A percentile compares a stretch with the other conserved stretches of the same genome.
Conservation (phyloP, 2,113 vertebrate species). For the Campylomormyrus tamandua region DNA sequence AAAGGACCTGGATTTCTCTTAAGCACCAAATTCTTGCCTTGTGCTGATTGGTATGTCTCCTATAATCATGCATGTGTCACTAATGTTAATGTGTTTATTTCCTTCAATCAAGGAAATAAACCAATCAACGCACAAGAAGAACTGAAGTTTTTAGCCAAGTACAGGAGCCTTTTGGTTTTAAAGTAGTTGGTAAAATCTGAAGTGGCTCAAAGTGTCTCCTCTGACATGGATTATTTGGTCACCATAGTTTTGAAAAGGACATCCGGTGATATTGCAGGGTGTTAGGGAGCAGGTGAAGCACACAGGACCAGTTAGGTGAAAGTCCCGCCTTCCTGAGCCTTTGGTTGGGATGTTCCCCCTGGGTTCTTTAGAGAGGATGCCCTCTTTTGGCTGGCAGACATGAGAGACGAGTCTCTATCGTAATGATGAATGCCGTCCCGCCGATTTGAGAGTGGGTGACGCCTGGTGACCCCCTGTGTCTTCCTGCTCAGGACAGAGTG, state of each 20-base stretch:
- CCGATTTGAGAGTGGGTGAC: neutral
- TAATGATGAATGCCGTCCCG: neutral
- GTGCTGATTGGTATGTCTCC: too few species aligned
- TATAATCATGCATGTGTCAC: too few species aligned
- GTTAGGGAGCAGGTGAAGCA: neutral
- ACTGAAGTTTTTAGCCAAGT: too few species aligned
- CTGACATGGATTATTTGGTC: too few species aligned
- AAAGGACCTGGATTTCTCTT: too few species aligned
- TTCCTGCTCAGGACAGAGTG: conserved; percentile 78
- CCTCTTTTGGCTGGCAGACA: neutral
- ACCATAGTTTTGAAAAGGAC: neutral
- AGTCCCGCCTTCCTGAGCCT: neutral
- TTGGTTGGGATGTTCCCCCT: neutral
- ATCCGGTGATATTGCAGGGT: neutral
- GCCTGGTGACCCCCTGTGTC: neutral
- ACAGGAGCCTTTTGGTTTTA: too few species aligned
- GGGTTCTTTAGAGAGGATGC: neutral
- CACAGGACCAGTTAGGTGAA: neutral
- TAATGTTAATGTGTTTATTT: too few species aligned
- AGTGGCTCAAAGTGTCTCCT: too few species aligned
- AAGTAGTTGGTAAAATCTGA: too few species aligned
- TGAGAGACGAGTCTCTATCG: neutral
- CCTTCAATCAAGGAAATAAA: too few species aligned
- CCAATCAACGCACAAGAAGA: too few species aligned
- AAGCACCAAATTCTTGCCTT: too few species aligned